A percentile compares a stretch with the other conserved stretches of the same genome.
Conservation (phyloP, 2,888 invertebrate species). For the Antheraea yamamai region DNA sequence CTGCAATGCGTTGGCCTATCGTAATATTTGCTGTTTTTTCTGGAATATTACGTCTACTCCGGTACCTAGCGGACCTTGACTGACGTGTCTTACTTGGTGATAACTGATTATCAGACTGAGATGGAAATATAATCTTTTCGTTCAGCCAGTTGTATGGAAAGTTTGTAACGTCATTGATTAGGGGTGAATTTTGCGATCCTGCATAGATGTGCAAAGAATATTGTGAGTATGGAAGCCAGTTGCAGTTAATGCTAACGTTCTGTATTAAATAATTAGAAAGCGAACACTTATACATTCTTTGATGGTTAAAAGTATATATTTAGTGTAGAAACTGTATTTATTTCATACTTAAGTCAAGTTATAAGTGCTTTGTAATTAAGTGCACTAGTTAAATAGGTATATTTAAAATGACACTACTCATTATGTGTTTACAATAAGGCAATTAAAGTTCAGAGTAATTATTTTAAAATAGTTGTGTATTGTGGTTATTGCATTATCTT, state of each 20-base stretch:
- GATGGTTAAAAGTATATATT: neutral
- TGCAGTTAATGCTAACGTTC: neutral
- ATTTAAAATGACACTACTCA: neutral
- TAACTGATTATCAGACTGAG: neutral
- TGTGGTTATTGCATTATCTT: neutral
- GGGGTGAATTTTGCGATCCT: neutral
- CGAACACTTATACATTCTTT: neutral
- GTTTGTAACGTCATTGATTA: neutral
- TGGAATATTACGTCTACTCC: neutral
- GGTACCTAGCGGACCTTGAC: neutral
- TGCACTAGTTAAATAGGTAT: neutral
- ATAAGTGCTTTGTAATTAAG: neutral
- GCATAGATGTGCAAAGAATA: constrained; percentile 16
- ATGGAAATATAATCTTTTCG: neutral
- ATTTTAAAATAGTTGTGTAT: neutral
- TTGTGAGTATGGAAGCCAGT: constrained; percentile 1
- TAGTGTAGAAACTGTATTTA: neutral
- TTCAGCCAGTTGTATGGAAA: neutral
- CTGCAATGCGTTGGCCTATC: constrained; percentile 49
- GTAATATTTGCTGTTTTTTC: constrained; percentile 33
- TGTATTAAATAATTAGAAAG: neutral
- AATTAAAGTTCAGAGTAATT: neutral
- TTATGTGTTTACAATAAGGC: neutral
- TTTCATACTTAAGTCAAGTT: neutral
- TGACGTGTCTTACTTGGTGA: too few species aligned